phyloP scores from a whole-genome alignment of 2,113 vertebrate genomes.

The Triplophysa dalaica region DNA sequence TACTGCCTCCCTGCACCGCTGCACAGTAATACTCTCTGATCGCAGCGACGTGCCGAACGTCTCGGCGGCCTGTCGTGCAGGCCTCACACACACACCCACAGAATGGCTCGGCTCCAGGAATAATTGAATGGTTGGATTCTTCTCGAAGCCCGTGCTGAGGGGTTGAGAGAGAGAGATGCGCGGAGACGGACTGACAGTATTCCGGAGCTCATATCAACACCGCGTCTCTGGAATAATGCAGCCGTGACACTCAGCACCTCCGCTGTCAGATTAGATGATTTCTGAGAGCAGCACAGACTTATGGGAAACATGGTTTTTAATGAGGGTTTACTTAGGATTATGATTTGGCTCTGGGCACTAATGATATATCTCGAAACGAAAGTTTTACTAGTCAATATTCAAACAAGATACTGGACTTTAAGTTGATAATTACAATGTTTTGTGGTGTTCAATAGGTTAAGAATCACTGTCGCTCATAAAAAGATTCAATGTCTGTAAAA shows the following conservation, averaged over 20 bases:
- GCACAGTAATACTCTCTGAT: constrained; percentile 67
- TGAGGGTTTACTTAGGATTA: constrained; percentile 41
- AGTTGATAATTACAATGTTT: neutral
- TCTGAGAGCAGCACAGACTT: constrained; percentile 37
- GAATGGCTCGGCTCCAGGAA: constrained; percentile 64
- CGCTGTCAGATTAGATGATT: constrained; percentile 49
- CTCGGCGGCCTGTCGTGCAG: constrained; percentile 36
- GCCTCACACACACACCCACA: constrained; percentile 15
- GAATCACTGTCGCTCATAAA: neutral
- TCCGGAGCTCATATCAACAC: constrained; percentile 31
- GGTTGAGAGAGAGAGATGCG: constrained; percentile 39
- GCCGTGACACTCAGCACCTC: constrained; percentile 43
- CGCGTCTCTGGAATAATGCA: constrained; percentile 45
- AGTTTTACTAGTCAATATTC: constrained; percentile 10
- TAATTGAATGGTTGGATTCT: constrained; percentile 68
- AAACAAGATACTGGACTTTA: neutral
- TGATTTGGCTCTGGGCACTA: constrained; percentile 16
- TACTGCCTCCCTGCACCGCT: constrained; percentile 57
- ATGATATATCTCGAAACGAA: neutral
- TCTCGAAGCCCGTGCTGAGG: constrained; percentile 61
- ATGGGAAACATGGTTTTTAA: constrained; percentile 40
- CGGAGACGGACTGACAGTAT: constrained; percentile 34
- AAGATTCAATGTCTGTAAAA: too few relatives aligned
- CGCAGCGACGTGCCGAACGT: constrained; percentile 61
- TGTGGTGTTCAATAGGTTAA: neutral